Base-by-base conservation (phyloP, 2,888 invertebrate species). In the Villa cingulata region DNA sequence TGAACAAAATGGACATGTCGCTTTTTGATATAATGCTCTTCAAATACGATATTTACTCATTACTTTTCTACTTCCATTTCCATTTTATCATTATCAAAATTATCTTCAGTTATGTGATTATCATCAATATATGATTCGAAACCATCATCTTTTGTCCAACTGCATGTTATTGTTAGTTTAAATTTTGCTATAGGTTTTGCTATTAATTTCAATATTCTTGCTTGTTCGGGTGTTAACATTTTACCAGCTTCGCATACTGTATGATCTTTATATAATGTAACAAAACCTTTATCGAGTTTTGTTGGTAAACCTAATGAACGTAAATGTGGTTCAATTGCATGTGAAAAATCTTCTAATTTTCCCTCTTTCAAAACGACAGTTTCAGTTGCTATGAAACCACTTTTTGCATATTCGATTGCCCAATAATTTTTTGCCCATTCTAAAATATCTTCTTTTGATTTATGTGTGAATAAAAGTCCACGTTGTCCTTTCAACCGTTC, bases 241-340 rank as follows among this genome's bases (percentile, higher is more conserved):
- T 81, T 77, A 14, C 86, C 92, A 63, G 84, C 76, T 61, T 85
- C 85, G 65, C 97, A 98, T 15, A 97, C 90, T 48, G 74, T 77
- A 59, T 76, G 80, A 46, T 92, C 87, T 60, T 84, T 81, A 19
- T 86, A 70, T 45, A 98, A 74, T 10, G 84, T 83, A 4, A 96
- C 81, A 40, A 91, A 77, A 52, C 96, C 89, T 68, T 77, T 80
- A 51, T 89, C 83, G 50, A 98, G 70, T 51, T 85, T 78, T 16
- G 95, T 95, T 0, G 96, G 95, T 64, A 98, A 72, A 14, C 97
- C 97, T 6, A 98, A 74, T 54, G 87, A 80, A 54, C 97, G 76
- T 37, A 98, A 74, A 70, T 95, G 91, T 12, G 96, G 95, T 68
- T 98, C 98, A 68, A 96, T 86, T 16, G 92, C 83, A 68, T 94